Evolutionary conservation across 2,113 vertebrate species (phyloP), one percentile per base, ranked within the genome.

Genomic region (Boulengeromyrus knoepffleri): DNA sequence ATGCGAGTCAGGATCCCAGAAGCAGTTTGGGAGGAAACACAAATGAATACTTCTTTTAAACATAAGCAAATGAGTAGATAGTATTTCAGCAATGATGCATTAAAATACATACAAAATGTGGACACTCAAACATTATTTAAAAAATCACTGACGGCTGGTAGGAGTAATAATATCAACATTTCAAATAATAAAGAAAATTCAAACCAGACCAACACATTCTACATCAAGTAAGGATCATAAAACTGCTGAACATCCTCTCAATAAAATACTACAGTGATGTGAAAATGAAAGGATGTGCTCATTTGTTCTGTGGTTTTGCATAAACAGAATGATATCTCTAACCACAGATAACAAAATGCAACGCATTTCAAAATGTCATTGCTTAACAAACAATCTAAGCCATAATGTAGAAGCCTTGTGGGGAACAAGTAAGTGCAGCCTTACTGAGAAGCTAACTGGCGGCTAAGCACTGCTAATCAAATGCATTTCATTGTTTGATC

Each of bases 91-190:
- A 87, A 52, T 1, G 5, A 13, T 87, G 49, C 46, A 19, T 56
- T 87, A 50, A 53, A 87, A 87, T 50, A 87, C 85, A 53, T 87
- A 87, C 21, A 87, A 87, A 87, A 36, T 36, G 49, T 15, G 13
- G 13, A 42, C 39, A 77, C 27, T 39, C 15, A 77, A 77, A 19
- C 62, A 66, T 66, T 74, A 15, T 70, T 74, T 15, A 39, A 80
- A 77, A 70, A 42, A 80, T 36, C 74, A 80, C 36, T 42, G 74
- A 36, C 19, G 36, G 74, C 74, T 17, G 74, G 36, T 19, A 19
- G 36, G 74, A 42, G 74, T 80, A 80, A 80, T n/a, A 42, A 80
- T 80, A 80, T 42, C 74, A 80, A 80, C 36, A 80, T 80, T 80
- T 80, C 74, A 80, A 80, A 80, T 80, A 17, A 77, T 31, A 36